phyloP scores from a whole-genome alignment of 53 echinoderm and acorn worm genomes.

The Mesocentrotus franciscanus region DNA sequence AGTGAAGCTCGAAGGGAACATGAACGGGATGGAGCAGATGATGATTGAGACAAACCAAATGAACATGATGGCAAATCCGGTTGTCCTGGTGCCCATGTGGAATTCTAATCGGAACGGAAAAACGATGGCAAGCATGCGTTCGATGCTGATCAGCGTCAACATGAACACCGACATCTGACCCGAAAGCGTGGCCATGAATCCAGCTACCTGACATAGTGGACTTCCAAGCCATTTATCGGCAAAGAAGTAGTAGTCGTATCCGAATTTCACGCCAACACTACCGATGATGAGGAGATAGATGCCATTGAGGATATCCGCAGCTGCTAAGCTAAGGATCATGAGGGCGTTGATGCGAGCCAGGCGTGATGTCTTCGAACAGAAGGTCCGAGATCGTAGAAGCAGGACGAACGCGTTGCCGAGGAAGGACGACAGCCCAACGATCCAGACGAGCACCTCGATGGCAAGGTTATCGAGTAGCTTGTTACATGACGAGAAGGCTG shows the following conservation, averaged over 20 bases:
- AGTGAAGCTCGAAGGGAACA: constrained; percentile 46
- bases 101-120: constrained; percentile 31
- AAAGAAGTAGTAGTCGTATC: constrained; percentile 12
- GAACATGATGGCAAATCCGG: not conserved
- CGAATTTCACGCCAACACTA: constrained; percentile 11
- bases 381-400: constrained; percentile 28
- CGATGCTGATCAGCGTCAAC: constrained; percentile 54
- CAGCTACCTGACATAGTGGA: constrained; percentile 15
- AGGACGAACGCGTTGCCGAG: constrained; percentile 68
- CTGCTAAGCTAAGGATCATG: constrained; percentile 43
- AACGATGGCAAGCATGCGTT: constrained; percentile 47
- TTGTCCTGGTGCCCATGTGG: constrained; percentile 25
- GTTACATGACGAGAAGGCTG: constrained; percentile 45
- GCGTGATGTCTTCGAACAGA: not conserved
- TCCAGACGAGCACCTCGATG: constrained; percentile 66
- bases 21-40: constrained; percentile 59
- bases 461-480: constrained; percentile 43
- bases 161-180: constrained; percentile 55
- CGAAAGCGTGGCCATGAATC: constrained; percentile 40
- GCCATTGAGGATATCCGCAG: constrained; percentile 53
- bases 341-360: constrained; percentile 48
- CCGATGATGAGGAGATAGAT: constrained; percentile 49
- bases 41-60: constrained; percentile 57
- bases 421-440: constrained; percentile 75
- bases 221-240: constrained; percentile 51